Evolutionary conservation across 1,140 invertebrate species (phyloP).

Genomic region (Bombus pyrosoma): DNA sequence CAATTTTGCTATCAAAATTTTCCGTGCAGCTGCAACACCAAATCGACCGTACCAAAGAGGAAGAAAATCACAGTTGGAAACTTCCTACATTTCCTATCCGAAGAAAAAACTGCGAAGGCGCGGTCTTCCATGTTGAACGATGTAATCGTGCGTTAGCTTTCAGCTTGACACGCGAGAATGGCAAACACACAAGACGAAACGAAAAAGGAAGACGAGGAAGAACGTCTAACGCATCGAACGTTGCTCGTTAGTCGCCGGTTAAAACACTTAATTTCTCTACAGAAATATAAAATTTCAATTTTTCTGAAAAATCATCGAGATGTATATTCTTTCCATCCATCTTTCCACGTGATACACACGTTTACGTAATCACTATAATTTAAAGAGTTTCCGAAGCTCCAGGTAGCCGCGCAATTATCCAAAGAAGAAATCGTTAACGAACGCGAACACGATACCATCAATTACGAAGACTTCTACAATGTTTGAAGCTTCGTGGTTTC

Average conservation of each 20-base stretch:
- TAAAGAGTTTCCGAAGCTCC: constrained; percentile 3
- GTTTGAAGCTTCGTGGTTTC: neutral
- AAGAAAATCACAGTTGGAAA: neutral
- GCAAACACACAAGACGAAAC: neutral
- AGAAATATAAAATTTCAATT: neutral
- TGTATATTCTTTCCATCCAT: neutral
- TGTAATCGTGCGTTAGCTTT: neutral
- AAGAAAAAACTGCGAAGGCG: neutral
- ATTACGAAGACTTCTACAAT: neutral
- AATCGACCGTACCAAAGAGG: neutral
- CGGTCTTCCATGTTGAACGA: neutral
- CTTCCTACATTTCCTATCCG: no score
- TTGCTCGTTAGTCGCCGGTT: neutral
- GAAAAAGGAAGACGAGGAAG: neutral
- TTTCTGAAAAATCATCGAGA: neutral
- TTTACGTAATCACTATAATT: constrained; percentile 38
- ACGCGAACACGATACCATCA: constrained; percentile 10
- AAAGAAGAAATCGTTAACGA: constrained; percentile 22
- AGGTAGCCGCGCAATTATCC: constrained; percentile 1
- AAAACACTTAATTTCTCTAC: neutral
- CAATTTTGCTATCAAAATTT: neutral
- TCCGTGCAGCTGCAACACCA: neutral
- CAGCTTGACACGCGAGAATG: neutral
- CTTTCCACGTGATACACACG: neutral
- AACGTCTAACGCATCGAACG: neutral